Evolutionary conservation across 1,140 invertebrate genomes (phyloP), one percentile per base, ranked within the genome.

Genomic region (Bombus impatiens): DNA sequence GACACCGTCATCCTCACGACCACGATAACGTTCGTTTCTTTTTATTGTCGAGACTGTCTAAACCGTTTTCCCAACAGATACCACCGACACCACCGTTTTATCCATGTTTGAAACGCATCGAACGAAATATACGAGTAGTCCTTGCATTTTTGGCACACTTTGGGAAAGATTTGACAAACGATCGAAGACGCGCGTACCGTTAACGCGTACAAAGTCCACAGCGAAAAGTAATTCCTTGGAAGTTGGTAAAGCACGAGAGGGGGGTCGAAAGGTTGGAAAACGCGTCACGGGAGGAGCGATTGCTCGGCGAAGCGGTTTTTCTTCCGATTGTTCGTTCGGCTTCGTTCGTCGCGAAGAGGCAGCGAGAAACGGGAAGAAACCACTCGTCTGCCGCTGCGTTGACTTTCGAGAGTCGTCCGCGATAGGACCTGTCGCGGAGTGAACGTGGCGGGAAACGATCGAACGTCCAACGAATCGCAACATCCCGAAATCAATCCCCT

Each of bases 281-380:
- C 9, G 18, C 6, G 42, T 75, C 40, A 15, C 35, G 25, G 25
- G 15, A 32, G 37, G 25, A 59, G 59, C 6, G 75, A 35, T 37
- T 13, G 4, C 32, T 78, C 18, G 47, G 47, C 65, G 42, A 62
- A 40, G 59, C 35, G 47, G n/a, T n/a, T 65, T 67, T 76, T 83
- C 81, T 83, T 83, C 59, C 42, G 22, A 76, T 40, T 28, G 68
- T 42, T 82, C 81, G 81, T 72, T 82, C 37, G 28, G 15, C 71
- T 76, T 82, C 81, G 81, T 67, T 53, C 40, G 2, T n/a, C 72
- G 71, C 81, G 81, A 82, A 76, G 81, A 47, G 15, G 57, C 12
- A 82, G 86, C 87, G 81, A 74, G 78, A 81, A 76, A 70, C 70
- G 71, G 79, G 84, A 84, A 84, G 74, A 77, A 68, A 77, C 47